Base-by-base conservation (phyloP, 2,888 invertebrate genomes). In the Epirrhoe alternata region DNA sequence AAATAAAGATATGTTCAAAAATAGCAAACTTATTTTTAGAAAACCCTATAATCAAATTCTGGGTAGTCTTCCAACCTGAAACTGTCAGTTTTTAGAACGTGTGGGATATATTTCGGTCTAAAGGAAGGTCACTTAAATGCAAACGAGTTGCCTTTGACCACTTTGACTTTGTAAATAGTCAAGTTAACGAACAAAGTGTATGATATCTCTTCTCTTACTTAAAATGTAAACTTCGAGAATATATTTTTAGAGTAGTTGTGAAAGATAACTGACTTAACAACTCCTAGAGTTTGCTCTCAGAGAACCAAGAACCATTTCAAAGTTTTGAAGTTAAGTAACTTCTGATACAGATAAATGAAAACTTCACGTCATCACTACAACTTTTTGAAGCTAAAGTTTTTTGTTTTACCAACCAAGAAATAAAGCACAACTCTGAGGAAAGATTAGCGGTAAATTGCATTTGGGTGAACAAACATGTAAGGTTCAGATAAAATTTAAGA, bases 1-100 rank as follows among this genome's bases (percentile, higher is more conserved):
- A 7, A 61, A 66, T 70, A 68, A 72, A 70, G 38, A 60, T 58
- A 51, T 55, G 42, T 54, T 66, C 49, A 24, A 49, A 64, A 42
- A 42, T 42, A 12, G 10, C 24, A 58, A 56, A 45, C 33, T 6
- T 54, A 54, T 4, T 42, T 42, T 12, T 12, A 12, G 12, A 12
- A 42, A 42, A 2, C 24, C 24, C 4, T 12, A 12, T 12, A 10
- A 10, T 12, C 1, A 42, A 35, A 7, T 35, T 10, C 33, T 33
- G 0, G 6, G 33, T 5, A 33, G 33, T 24, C 24, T n/a, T n/a
- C n/a, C n/a, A n/a, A n/a, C n/a, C n/a, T n/a, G n/a, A n/a, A n/a
- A n/a, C n/a, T n/a, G n/a, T n/a, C n/a, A n/a, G n/a, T n/a, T n/a
- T n/a, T n/a, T n/a, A n/a, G n/a, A n/a, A n/a, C n/a, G n/a, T n/a